These are phyloP conservation scores for Eupithecia dodoneata DNA, from an alignment of 2,888 invertebrate genomes.

Conservation along the genomic window DNA sequence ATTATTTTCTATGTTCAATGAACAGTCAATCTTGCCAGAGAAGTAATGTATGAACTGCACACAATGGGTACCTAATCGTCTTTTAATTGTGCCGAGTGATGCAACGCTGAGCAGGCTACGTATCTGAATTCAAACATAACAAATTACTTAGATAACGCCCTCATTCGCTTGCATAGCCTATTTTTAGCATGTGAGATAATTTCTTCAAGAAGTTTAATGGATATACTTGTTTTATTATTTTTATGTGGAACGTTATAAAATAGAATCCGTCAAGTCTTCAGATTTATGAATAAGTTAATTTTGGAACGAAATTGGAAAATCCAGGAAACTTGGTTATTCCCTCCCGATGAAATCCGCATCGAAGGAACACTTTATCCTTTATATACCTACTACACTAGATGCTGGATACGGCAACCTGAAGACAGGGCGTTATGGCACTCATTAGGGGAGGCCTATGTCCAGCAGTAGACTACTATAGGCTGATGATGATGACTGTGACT, in stretches of 20 bases:
- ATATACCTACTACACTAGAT: too few relatives aligned
- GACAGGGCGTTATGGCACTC: too few relatives aligned
- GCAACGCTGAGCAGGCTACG: constrained; percentile 10
- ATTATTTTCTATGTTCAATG: neutral
- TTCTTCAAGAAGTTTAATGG: neutral
- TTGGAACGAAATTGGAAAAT: neutral
- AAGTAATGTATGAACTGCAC: neutral
- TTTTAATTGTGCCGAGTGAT: constrained; percentile 22
- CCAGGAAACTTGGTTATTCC: neutral
- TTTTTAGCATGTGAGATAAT: constrained; percentile 4
- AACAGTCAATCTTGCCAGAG: neutral
- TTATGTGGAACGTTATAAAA: neutral
- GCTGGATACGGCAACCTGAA: too few relatives aligned
- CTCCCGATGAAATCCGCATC: neutral
- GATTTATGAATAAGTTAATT: neutral
- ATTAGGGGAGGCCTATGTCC: too few relatives aligned
- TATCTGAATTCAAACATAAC: constrained; percentile 31
- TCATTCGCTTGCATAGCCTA: constrained; percentile 28
- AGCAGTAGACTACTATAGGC: too few relatives aligned
- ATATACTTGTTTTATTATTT: neutral
- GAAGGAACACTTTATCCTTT: neutral
- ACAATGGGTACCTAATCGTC: neutral
- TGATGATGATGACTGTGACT: too few relatives aligned
- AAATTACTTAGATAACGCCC: constrained; percentile 24
- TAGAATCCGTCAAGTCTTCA: neutral